Conservation (phyloP, 2,888 invertebrate species). For the Agriotes lineatus region DNA sequence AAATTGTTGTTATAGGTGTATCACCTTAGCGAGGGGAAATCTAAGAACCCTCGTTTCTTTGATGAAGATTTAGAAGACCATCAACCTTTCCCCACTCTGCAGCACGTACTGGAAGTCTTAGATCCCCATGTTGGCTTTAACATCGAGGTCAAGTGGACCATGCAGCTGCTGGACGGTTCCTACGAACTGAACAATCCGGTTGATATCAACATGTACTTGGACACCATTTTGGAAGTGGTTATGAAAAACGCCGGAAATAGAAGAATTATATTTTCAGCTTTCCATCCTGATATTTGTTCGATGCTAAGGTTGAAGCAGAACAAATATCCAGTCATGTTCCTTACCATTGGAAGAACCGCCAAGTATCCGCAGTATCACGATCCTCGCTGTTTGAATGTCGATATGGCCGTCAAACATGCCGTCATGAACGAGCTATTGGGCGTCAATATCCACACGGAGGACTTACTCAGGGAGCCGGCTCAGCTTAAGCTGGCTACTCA, state of each 20-base stretch:
- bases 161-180: slow-evolving; percentile 87
- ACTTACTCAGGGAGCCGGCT: slow-evolving; percentile 84
- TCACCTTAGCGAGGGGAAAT: slow-evolving; percentile 82
- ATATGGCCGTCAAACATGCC: slow-evolving; percentile 86
- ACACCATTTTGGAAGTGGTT: slow-evolving; percentile 88
- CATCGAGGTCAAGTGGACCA: slow-evolving; percentile 97
- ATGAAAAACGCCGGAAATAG: slow-evolving; percentile 83
- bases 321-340: slow-evolving; percentile 95
- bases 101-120: slow-evolving; percentile 83
- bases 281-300: slow-evolving; percentile 95
- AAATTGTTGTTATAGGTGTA: slow-evolving; percentile 74
- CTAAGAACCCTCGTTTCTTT: slow-evolving; percentile 80
- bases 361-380: slow-evolving; percentile 87
- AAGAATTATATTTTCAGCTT: slow-evolving; percentile 93
- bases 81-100: slow-evolving; percentile 94
- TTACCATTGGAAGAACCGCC: slow-evolving; percentile 76
- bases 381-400: slow-evolving; percentile 84
- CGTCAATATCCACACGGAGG: slow-evolving; percentile 93
- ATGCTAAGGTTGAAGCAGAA: slow-evolving; percentile 96
- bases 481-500: slow-evolving; percentile 85
- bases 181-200: slow-evolving; percentile 89
- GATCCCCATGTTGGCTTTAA: slow-evolving; percentile 94
- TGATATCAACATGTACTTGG: slow-evolving; percentile 93
- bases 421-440: slow-evolving; percentile 87
- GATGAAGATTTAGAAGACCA: slow-evolving; percentile 90